Evolutionary conservation across 2,797 vertebrate genomes (phyloP).

Genomic region (Hypotaenidia philippensis): DNA sequence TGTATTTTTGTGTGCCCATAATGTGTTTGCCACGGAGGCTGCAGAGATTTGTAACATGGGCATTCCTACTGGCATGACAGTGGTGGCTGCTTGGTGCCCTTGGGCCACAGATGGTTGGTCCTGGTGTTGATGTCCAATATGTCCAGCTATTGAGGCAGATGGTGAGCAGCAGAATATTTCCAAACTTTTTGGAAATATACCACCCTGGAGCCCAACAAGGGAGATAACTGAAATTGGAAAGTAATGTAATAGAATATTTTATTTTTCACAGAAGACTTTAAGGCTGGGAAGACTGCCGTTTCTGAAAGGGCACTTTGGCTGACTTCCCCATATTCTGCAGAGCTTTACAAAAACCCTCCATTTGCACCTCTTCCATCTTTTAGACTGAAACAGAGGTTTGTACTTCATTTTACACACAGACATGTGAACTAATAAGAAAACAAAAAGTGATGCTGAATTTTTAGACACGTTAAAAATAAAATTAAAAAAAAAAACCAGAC

Average conservation of each 20-base stretch:
- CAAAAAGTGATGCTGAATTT: background rate
- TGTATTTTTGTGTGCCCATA: background rate
- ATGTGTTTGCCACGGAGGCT: background rate
- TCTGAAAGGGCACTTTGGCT: slow-evolving; percentile 64
- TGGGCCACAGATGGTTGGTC: slow-evolving; percentile 76
- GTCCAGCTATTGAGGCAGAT: slow-evolving; percentile 88
- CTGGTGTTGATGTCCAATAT: slow-evolving; percentile 88
- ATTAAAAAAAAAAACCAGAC: background rate
- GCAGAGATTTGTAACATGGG: background rate
- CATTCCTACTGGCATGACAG: slow-evolving; percentile 21
- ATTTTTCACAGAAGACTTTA: slow-evolving; percentile 80
- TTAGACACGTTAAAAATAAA: background rate
- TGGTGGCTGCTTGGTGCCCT: slow-evolving; percentile 69
- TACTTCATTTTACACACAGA: background rate
- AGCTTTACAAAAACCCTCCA: background rate
- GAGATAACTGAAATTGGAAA: slow-evolving; percentile 85
- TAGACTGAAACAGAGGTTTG: background rate
- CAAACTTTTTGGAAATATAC: slow-evolving; percentile 78
- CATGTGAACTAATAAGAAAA: background rate
- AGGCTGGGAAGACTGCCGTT: slow-evolving; percentile 77
- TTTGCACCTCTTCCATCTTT: background rate
- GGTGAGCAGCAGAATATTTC: slow-evolving; percentile 85
- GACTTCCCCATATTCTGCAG: slow-evolving; percentile 13
- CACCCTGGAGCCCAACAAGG: slow-evolving; percentile 76
- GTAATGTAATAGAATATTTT: slow-evolving; percentile 93